Evolutionary conservation across 2,113 vertebrate genomes (phyloP).

Genomic region (Piaya cayana): DNA sequence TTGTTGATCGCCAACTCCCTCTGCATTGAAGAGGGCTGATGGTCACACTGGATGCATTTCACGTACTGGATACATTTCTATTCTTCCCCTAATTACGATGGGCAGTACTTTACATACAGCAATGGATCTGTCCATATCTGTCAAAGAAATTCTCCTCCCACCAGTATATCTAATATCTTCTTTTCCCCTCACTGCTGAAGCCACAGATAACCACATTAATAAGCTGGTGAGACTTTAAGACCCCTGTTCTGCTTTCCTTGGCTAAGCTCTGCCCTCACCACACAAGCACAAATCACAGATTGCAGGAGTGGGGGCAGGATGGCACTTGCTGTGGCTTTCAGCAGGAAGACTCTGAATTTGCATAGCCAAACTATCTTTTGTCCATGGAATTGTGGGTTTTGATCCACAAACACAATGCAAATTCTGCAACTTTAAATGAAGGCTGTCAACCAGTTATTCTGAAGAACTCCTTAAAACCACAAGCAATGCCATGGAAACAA

Average conservation of each 20-base stretch:
- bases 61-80: neutral
- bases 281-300: accelerated
- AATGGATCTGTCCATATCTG: neutral
- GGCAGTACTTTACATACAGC: neutral
- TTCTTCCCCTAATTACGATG: neutral
- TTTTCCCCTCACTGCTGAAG: neutral
- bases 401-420: neutral
- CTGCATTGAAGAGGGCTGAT: neutral
- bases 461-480: neutral
- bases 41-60: neutral
- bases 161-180: neutral
- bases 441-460: neutral
- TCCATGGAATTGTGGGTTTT: neutral
- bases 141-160: neutral
- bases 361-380: neutral
- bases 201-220: neutral
- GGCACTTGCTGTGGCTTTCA: neutral
- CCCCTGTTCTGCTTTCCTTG: neutral
- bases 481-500: neutral
- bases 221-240: neutral
- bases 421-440: neutral
- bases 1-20: neutral
- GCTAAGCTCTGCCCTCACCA: neutral
- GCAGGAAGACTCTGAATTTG: neutral
- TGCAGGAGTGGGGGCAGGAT: neutral